Conservation (phyloP, 2,797 vertebrate genomes). For the Lepilemur ruficaudatus region DNA sequence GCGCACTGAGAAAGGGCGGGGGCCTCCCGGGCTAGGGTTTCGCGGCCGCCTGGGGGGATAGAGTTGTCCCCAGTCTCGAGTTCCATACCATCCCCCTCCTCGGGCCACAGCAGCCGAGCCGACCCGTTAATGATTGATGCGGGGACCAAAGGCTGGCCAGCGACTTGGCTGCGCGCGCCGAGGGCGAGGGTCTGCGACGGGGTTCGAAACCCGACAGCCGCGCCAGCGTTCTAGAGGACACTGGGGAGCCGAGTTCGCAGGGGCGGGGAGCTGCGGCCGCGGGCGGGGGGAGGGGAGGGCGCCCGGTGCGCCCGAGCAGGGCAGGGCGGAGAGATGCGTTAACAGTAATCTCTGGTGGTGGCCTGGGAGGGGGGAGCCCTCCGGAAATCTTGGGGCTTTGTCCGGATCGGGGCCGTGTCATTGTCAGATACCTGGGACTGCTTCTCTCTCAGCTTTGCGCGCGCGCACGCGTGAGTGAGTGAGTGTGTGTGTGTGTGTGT, state of each 20-base stretch:
- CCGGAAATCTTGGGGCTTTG: neutral
- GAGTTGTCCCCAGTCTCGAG: slow-evolving; percentile 54
- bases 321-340: neutral
- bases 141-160: slow-evolving; percentile 42
- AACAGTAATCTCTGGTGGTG: neutral
- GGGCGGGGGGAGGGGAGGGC: neutral
- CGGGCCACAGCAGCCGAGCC: neutral
- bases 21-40: slow-evolving; percentile 69
- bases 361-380: neutral
- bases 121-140: slow-evolving; percentile 75
- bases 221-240: slow-evolving; percentile 58
- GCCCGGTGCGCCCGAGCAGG: neutral
- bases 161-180: neutral
- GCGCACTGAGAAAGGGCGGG: slow-evolving; percentile 12
- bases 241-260: slow-evolving; percentile 37
- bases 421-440: neutral
- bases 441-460: neutral
- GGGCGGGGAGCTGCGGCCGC: neutral
- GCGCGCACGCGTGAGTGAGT: neutral
- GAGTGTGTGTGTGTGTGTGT: neutral
- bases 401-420: neutral
- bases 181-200: neutral
- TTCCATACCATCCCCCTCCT: slow-evolving; percentile 61
- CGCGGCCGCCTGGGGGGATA: slow-evolving; percentile 41
- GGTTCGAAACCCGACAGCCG: slow-evolving; percentile 56